Evolutionary conservation across 2,797 vertebrate genomes (phyloP).

Genomic region (Alcedo quadribrachys): DNA sequence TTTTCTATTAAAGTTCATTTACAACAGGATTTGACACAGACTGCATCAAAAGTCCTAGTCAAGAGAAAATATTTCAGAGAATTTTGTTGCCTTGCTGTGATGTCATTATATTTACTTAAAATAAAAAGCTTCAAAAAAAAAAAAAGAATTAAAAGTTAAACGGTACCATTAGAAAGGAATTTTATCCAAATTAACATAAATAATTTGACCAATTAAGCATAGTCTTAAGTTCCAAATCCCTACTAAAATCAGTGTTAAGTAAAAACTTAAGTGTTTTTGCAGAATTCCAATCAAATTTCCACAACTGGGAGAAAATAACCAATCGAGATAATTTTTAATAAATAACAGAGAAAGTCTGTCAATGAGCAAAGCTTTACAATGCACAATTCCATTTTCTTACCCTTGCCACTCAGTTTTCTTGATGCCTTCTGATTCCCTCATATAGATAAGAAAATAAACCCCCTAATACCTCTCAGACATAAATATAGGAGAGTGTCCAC

Average conservation of each 20-base stretch:
- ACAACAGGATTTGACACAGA: not conserved
- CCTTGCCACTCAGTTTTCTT: not conserved
- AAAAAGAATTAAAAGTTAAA: not conserved
- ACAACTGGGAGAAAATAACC: not conserved
- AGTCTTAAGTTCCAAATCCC: not conserved
- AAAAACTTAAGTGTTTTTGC: not conserved
- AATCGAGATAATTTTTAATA: not conserved
- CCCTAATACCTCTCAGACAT: not conserved
- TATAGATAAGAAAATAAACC: not conserved
- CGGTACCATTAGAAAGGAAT: not conserved
- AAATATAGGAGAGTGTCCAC: not conserved
- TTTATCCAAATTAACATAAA: constrained; percentile 8
- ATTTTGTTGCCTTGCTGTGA: not conserved
- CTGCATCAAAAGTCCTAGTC: not conserved
- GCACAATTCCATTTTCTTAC: not conserved
- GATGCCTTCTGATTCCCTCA: not conserved
- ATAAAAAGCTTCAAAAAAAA: not conserved
- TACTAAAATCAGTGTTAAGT: not conserved
- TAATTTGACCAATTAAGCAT: not conserved
- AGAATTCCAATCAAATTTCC: not conserved
- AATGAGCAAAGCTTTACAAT: constrained; percentile 11
- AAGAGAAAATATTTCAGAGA: not conserved
- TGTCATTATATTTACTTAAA: not conserved
- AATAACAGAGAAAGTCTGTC: not conserved
- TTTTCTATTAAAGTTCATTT: not conserved